Evolutionary conservation across 53 echinoderm and acorn worm genomes (phyloP).

Genomic region (Echinarachnius parma): DNA sequence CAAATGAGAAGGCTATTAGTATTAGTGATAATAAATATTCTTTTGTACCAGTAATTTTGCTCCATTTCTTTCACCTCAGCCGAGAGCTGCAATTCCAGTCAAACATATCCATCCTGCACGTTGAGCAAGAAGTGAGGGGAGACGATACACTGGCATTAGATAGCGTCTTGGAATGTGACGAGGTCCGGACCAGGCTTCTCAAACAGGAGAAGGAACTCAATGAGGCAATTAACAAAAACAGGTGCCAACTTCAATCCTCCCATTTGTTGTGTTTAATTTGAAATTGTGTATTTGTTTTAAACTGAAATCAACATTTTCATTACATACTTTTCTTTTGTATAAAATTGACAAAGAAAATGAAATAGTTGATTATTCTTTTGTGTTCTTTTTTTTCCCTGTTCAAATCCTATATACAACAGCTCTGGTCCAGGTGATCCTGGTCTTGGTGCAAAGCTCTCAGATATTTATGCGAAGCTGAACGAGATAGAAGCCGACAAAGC

Average conservation of each 20-base stretch:
- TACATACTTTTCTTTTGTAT: no score
- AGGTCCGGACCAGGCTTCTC: slow-evolving; percentile 54
- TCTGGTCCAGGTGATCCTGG: slow-evolving; percentile 69
- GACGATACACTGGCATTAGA: slow-evolving; percentile 81
- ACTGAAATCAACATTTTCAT: no score
- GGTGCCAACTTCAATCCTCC: no score
- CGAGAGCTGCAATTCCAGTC: slow-evolving; percentile 88
- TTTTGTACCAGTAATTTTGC: no score
- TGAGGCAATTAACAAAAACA: slow-evolving; percentile 66
- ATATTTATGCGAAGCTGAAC: slow-evolving; percentile 76
- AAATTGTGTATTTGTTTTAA: no score
- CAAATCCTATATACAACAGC: slow-evolving; percentile 23
- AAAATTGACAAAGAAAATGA: no score
- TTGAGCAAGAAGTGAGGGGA: slow-evolving; percentile 89
- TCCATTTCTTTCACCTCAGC: no score
- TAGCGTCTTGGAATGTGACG: slow-evolving; percentile 91
- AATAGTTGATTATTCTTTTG: no score
- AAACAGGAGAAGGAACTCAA: slow-evolving; percentile 72
- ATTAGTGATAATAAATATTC: no score
- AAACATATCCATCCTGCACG: slow-evolving; percentile 80
- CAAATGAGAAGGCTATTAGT: no score
- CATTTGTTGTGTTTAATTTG: no score
- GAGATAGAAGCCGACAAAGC: slow-evolving; percentile 99
- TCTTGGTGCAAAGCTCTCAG: slow-evolving; percentile 61
- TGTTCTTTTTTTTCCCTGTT: not conserved